A percentile compares a stretch with the other conserved stretches of the same genome.
Conservation (phyloP, 1,140 invertebrate genomes). For the Habropoda laboriosa region DNA sequence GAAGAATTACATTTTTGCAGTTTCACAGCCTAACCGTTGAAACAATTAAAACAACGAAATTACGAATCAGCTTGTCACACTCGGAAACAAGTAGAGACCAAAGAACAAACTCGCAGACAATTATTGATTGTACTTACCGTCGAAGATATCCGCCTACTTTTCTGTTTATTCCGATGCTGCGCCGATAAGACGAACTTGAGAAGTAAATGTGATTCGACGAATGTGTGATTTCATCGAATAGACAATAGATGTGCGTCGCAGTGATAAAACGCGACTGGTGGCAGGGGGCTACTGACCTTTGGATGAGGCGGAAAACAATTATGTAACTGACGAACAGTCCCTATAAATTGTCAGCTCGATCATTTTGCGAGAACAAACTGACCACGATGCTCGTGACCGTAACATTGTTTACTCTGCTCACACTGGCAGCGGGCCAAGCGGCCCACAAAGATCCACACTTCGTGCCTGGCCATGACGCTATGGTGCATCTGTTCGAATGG, state of each 20-base stretch:
- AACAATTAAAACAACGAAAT: too few species aligned
- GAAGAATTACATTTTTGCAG: too few species aligned
- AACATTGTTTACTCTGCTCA: conserved; percentile 21
- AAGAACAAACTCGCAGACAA: too few species aligned
- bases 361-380: background rate
- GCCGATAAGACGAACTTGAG: background rate
- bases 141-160: background rate
- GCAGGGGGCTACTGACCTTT: conserved; percentile 38
- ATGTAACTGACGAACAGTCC: conserved; percentile 12
- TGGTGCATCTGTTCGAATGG: conserved; percentile 86
- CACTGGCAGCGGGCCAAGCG: background rate
- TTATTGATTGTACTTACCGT: too few species aligned
- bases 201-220: background rate
- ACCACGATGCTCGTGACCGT: conserved; percentile 35
- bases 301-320: conserved; percentile 12
- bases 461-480: conserved; percentile 64
- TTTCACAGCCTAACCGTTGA: too few species aligned
- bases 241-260: background rate
- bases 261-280: background rate
- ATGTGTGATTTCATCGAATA: background rate
- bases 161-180: background rate
- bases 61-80: too few species aligned
- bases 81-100: too few species aligned
- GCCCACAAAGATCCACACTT: conserved; percentile 64
- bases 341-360: conserved; percentile 41